phyloP scores from a whole-genome alignment of 2,888 invertebrate species.

The Lamellibrachia columna region DNA sequence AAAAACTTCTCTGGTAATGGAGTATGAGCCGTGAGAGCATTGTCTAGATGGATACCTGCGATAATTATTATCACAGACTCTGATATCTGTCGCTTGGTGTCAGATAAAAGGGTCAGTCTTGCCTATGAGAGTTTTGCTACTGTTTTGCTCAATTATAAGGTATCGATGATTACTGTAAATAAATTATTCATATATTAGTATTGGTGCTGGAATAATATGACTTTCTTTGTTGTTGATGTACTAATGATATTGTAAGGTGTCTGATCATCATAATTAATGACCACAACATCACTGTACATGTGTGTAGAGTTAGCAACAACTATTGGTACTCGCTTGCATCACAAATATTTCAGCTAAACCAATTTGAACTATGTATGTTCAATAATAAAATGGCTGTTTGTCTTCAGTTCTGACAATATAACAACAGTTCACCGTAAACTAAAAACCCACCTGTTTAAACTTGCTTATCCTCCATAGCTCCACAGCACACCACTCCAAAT shows the following conservation, averaged over 20 bases:
- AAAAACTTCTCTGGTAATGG: too few species aligned
- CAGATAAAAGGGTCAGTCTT: too few species aligned
- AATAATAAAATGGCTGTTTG: not conserved
- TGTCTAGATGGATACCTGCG: too few species aligned
- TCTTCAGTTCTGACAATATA: not conserved
- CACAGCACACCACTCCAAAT: too few species aligned
- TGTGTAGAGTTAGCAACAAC: not conserved
- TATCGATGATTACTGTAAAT: too few species aligned
- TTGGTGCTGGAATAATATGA: not conserved
- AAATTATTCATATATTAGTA: not conserved
- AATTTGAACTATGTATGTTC: not conserved
- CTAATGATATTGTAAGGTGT: not conserved
- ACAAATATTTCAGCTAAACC: constrained; percentile 2
- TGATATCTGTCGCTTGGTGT: not conserved
- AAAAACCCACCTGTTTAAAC: not conserved
- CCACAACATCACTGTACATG: not conserved
- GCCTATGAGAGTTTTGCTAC: too few species aligned
- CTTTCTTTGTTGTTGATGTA: not conserved
- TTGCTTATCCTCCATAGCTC: too few species aligned
- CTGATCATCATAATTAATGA: not conserved
- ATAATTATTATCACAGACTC: too few species aligned
- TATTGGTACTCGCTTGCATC: not conserved
- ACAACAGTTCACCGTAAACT: not conserved
- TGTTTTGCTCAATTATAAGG: too few species aligned
- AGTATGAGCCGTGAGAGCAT: too few species aligned